Conservation (phyloP, 2,888 invertebrate species). For the Drosophila subquinaria region DNA sequence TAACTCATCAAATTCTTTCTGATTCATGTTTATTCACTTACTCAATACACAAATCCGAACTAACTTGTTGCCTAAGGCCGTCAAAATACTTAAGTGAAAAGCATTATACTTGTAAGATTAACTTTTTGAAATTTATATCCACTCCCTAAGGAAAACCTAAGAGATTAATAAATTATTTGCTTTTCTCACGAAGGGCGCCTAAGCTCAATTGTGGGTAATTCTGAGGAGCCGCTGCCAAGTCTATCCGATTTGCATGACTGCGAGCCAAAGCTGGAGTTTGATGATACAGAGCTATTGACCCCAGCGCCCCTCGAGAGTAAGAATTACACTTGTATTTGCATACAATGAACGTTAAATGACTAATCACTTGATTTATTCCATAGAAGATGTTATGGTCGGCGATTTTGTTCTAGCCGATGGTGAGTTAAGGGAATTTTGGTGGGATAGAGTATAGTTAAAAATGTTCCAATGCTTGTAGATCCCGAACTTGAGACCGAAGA, state of each 20-base stretch:
- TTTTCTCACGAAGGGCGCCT: constrained; percentile 77
- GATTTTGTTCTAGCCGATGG: constrained; percentile 84
- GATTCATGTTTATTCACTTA: constrained; percentile 79
- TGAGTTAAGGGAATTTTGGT: constrained; percentile 44
- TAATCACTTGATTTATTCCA: constrained; percentile 36
- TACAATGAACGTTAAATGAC: constrained; percentile 86
- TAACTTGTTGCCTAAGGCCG: constrained; percentile 80
- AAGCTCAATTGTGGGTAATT: constrained; percentile 86
- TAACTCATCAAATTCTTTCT: constrained; percentile 74
- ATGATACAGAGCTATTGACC: constrained; percentile 95
- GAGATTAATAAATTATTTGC: constrained; percentile 68
- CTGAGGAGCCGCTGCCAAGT: constrained; percentile 93
- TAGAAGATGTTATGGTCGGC: constrained; percentile 84
- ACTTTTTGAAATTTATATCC: constrained; percentile 71
- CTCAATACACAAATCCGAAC: constrained; percentile 77
- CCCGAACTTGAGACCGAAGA: constrained; percentile 78
- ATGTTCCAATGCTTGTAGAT: constrained; percentile 51
- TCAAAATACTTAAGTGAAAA: constrained; percentile 81
- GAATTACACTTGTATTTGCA: constrained; percentile 87
- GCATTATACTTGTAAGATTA: constrained; percentile 76
- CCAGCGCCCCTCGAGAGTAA: constrained; percentile 90
- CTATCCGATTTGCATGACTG: constrained; percentile 96
- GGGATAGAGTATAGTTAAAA: neutral
- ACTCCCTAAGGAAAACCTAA: constrained; percentile 64
- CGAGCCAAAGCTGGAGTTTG: constrained; percentile 98